Percentiles rank a stretch among this genome's conserved stretches.
These are phyloP conservation scores for Mormyrus iriodes DNA, from an alignment of 2,113 vertebrate species.

Conservation along the genomic window DNA sequence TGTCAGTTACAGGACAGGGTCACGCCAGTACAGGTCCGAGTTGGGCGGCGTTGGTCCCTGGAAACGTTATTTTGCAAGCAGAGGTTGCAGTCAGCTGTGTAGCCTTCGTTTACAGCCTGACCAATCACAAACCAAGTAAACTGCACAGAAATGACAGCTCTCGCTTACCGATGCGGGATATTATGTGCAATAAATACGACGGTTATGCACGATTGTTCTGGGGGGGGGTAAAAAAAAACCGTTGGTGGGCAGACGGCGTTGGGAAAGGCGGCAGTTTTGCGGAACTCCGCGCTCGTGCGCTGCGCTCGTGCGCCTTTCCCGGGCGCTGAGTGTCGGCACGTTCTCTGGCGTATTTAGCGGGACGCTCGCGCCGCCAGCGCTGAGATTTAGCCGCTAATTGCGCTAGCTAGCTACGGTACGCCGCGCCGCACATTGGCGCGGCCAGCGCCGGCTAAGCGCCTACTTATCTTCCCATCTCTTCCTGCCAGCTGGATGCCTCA, in stretches of 20 bases:
- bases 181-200: neutral
- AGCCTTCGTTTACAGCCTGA: neutral
- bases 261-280: neutral
- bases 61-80: conserved; percentile 6
- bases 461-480: neutral
- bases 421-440: neutral
- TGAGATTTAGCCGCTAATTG: conserved; percentile 6
- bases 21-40: neutral
- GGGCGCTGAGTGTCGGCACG: neutral
- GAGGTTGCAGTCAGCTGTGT: conserved; percentile 17
- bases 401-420: neutral
- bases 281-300: neutral
- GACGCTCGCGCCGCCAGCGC: neutral
- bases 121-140: neutral
- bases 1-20: conserved; percentile 14
- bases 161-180: neutral
- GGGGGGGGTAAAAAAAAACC: neutral
- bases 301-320: neutral
- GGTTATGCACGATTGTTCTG: neutral
- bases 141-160: neutral
- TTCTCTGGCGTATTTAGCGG: neutral
- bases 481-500: neutral
- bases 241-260: neutral
- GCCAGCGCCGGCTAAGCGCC: neutral
- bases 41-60: conserved; percentile 8